These are phyloP conservation scores for Lophura nycthemera DNA, from an alignment of 2,113 vertebrate genomes.

Conservation along the genomic window DNA sequence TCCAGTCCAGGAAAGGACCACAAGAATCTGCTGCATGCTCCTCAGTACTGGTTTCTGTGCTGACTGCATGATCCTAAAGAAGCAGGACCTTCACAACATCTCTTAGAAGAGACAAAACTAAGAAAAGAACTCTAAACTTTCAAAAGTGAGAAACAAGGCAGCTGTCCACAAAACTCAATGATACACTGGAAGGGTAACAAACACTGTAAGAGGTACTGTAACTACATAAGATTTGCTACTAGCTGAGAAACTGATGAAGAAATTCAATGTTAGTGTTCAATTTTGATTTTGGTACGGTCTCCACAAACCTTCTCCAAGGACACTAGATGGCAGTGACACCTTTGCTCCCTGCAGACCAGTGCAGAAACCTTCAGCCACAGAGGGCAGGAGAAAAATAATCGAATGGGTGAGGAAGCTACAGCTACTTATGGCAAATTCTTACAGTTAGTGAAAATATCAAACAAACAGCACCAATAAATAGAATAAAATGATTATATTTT, in stretches of 20 bases:
- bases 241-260: background rate
- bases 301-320: background rate
- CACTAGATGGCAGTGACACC: slow-evolving; percentile 61
- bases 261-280: background rate
- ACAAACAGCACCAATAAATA: background rate
- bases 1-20: background rate
- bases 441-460: background rate
- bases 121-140: background rate
- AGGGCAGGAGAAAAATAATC: background rate
- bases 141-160: background rate
- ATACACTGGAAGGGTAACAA: background rate
- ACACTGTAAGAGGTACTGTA: background rate
- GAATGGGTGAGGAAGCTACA: background rate
- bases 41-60: background rate
- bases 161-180: background rate
- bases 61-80: background rate
- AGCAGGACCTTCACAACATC: background rate
- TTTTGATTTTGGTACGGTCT: background rate
- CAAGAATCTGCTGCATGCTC: background rate
- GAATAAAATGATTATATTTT: background rate
- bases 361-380: background rate
- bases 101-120: background rate
- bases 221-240: background rate
- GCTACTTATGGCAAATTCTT: background rate
- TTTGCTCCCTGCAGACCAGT: background rate